A percentile compares a stretch with the other conserved stretches of the same genome.
phyloP scores from a whole-genome alignment of 2,888 invertebrate species.

The Ctena decussata region DNA sequence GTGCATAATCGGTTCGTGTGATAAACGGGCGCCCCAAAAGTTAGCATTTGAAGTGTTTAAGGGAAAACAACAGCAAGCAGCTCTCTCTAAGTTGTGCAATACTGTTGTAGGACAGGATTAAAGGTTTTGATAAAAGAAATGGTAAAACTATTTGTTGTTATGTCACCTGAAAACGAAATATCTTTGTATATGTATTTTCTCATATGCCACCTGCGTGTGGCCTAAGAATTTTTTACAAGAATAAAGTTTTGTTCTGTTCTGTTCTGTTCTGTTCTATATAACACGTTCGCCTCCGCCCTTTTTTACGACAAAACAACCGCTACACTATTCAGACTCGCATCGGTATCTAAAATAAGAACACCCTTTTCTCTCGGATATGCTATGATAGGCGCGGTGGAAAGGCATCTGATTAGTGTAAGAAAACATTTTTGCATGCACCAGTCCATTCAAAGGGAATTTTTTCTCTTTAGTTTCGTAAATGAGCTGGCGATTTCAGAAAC shows the following conservation, averaged over 20 bases:
- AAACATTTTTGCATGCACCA: conserved; percentile 30
- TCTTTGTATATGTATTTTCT: too few relatives aligned
- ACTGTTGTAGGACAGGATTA: not conserved
- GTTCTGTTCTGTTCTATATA: not conserved
- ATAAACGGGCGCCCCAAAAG: conserved; percentile 58
- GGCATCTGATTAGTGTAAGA: conserved; percentile 19
- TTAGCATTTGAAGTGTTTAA: conserved; percentile 64
- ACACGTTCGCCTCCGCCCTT: not conserved
- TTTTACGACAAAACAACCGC: not conserved
- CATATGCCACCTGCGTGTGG: too few relatives aligned
- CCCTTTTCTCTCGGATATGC: conserved; percentile 51
- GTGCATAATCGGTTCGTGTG: conserved; percentile 65
- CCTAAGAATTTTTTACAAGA: too few relatives aligned
- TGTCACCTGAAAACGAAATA: too few relatives aligned
- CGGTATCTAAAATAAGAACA: conserved; percentile 23
- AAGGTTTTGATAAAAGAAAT: not conserved
- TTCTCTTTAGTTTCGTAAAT: conserved; percentile 28
- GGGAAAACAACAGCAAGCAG: conserved; percentile 62
- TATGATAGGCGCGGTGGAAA: conserved; percentile 41
- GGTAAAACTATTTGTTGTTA: too few relatives aligned
- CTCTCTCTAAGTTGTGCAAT: conserved; percentile 38
- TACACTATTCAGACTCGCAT: not conserved
- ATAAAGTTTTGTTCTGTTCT: too few relatives aligned
- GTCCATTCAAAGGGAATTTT: conserved; percentile 10
- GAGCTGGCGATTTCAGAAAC: conserved; percentile 20